Percentiles rank a stretch among this genome's conserved stretches.
phyloP scores from a whole-genome alignment of 2,888 invertebrate species.

The Ormyrus nitidulus region DNA sequence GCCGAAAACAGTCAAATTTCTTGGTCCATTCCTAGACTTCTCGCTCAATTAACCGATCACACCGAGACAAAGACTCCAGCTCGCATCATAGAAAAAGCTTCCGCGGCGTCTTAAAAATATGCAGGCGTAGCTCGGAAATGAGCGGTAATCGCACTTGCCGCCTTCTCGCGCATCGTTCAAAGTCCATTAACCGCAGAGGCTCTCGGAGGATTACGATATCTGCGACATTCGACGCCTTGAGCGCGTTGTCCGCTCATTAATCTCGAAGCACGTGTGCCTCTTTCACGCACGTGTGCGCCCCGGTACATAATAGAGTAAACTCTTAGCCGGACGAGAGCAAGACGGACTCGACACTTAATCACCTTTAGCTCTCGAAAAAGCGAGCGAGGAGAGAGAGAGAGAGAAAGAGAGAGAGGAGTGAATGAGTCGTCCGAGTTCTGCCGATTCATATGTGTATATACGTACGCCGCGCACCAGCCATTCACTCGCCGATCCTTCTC shows the following conservation, averaged over 20 bases:
- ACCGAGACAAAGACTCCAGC: background rate
- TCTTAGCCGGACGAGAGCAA: background rate
- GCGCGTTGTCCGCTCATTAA: slow-evolving; percentile 26
- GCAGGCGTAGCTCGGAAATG: slow-evolving; percentile 3
- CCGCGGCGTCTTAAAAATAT: background rate
- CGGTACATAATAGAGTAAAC: slow-evolving; percentile 20
- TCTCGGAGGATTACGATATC: slow-evolving; percentile 32
- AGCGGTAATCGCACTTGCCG: slow-evolving; percentile 1
- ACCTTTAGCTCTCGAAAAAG: slow-evolving; percentile 21
- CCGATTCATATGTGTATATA: slow-evolving; percentile 2
- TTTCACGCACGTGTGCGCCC: background rate
- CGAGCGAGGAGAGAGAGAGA: slow-evolving; percentile 28
- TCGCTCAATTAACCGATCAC: no score
- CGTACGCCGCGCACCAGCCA: background rate
- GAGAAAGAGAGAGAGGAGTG: slow-evolving; percentile 5
- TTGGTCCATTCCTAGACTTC: no score
- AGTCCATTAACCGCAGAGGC: background rate
- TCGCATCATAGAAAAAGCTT: background rate
- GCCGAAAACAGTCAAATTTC: no score
- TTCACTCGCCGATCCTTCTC: background rate
- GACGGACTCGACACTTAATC: slow-evolving; percentile 12
- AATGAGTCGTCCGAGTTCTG: slow-evolving; percentile 24
- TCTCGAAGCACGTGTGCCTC: slow-evolving; percentile 2
- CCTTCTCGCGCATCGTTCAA: slow-evolving; percentile 4
- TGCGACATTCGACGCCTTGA: slow-evolving; percentile 32